Evolutionary conservation across 2,888 invertebrate genomes (phyloP), one percentile per base, ranked within the genome.

Genomic region (Herminia tarsipennalis): DNA sequence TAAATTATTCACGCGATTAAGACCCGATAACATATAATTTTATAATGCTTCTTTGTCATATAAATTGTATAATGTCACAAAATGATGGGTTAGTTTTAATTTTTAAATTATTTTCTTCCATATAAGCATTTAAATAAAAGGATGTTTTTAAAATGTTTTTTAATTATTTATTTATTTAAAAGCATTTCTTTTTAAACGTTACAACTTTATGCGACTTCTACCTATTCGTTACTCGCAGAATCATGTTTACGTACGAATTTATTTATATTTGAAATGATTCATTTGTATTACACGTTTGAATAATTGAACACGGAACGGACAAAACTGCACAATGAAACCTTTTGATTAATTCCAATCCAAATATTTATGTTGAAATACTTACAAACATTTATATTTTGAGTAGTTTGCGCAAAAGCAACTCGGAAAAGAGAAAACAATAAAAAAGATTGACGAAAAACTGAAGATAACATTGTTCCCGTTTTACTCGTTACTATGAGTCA

Each of bases 361-460:
- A 28, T 18, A 37, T 28, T 20, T 14, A 37, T 1, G 13, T 34
- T 12, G 27, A 27, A 21, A 6, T 36, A 94, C 95, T 94, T 93
- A 95, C 95, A 92, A 70, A 95, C 94, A 76, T 95, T 95, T 50
- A 95, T 94, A 76, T 94, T 95, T 80, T 95, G 95, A 43, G 94
- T 94, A 0, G 94, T 94, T 83, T 95, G 95, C 17, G 86, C 80
- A 43, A 74, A 48, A 21, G 70, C 58, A 41, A 57, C 47, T 25
- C 56, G 48, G 54, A 81, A 44, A 6, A 76, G 67, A 44, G 67
- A 71, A 43, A 78, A 64, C 22, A 80, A 49, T n/a, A 47, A 78
- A 17, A 10, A 81, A 64, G 43, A 75, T 30, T n/a, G 53, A 48
- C n/a, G n/a, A n/a, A n/a, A n/a, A 41, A 70, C 28, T 24, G 50